Conservation (phyloP, 2,888 invertebrate species). For the Chorisops tibialis region DNA sequence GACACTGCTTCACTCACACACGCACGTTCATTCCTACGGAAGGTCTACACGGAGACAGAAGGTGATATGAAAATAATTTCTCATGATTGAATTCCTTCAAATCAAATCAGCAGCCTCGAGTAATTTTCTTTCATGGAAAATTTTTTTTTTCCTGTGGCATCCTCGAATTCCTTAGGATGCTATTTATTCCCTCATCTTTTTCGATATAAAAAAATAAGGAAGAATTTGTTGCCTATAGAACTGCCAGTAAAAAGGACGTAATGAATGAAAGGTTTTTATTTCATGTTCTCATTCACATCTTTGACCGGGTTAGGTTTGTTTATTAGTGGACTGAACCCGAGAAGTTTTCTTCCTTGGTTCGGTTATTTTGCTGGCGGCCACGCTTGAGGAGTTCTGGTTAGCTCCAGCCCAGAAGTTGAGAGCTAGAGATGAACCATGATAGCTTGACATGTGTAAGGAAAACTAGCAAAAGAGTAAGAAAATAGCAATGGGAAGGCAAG, state of each 20-base stretch:
- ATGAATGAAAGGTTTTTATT: slow-evolving; percentile 15
- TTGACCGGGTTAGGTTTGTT: slow-evolving; percentile 21
- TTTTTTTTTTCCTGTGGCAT: slow-evolving; percentile 13
- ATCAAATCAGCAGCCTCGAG: slow-evolving; percentile 29
- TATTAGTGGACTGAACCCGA: slow-evolving; percentile 19
- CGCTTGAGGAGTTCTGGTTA: neutral
- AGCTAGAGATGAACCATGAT: too few relatives aligned
- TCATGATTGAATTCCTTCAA: slow-evolving; percentile 29
- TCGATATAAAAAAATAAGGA: slow-evolving; percentile 2
- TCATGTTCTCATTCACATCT: neutral
- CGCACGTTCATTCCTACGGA: slow-evolving; percentile 1
- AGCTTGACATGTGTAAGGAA: too few relatives aligned
- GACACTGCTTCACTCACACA: neutral
- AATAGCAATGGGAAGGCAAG: too few relatives aligned
- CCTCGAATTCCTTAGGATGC: slow-evolving; percentile 20
- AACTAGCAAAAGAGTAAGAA: too few relatives aligned
- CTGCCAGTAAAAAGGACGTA: too few relatives aligned
- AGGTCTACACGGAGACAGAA: slow-evolving; percentile 20
- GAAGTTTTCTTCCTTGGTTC: slow-evolving; percentile 18
- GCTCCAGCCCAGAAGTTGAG: too few relatives aligned
- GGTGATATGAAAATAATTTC: slow-evolving; percentile 32
- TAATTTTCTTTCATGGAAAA: slow-evolving; percentile 28
- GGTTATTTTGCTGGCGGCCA: slow-evolving; percentile 10
- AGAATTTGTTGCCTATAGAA: slow-evolving; percentile 15
- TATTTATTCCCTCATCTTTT: slow-evolving; percentile 10